Evolutionary conservation across 2,888 invertebrate species (phyloP), one percentile per base, ranked within the genome.

Genomic region (Caenorhabditis macrosperma): DNA sequence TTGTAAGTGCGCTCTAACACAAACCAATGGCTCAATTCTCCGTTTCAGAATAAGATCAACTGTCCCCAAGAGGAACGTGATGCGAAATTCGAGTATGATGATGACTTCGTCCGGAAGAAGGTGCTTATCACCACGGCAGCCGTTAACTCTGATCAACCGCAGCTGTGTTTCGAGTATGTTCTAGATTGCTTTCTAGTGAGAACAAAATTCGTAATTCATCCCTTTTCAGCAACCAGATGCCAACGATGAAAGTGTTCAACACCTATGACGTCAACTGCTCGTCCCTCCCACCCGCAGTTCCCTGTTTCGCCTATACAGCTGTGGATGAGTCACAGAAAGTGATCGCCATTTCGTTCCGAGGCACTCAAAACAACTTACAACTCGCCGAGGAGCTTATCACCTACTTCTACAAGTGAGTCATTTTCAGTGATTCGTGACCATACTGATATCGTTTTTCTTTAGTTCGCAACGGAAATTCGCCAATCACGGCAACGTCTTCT

Each of bases 401-500:
- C 20, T 72, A 61, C 30, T 67, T 69, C 50, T 71, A 61, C 24
- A 63, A 63, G 76, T 77, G 41, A 68, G 76, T 77, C 52, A 41
- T 2, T 20, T 35, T 20, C 48, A 2, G 22, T 20, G 20, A 48
- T 24, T 10, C 52, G 12, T 52, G 10, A 26, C 52, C 52, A 28
- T 20, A 52, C n/a, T 30, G 28, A 2, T 33, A 28, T 46, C 26
- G n/a, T 61, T 22, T 38, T 30, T 17, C 33, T 63, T 6, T 44
- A 72, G 64, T 24, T 57, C 48, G n/a, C 64, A 74, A 64, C 50
- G 64, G 1, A 59, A 75, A 20, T 63, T 75, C 52, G 64, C 57
- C 24, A 35, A 44, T 3, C 74, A 68, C 41, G 85, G 85, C 6
- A 50, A 50, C 28, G 78, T 85, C 33, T 77, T 75, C 55, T 46